Percentiles rank a stretch among this genome's conserved stretches.
These are phyloP conservation scores for Umimayanthus chanpuru DNA, from an alignment of 92 coral and sea anemone species.

Conservation along the genomic window DNA sequence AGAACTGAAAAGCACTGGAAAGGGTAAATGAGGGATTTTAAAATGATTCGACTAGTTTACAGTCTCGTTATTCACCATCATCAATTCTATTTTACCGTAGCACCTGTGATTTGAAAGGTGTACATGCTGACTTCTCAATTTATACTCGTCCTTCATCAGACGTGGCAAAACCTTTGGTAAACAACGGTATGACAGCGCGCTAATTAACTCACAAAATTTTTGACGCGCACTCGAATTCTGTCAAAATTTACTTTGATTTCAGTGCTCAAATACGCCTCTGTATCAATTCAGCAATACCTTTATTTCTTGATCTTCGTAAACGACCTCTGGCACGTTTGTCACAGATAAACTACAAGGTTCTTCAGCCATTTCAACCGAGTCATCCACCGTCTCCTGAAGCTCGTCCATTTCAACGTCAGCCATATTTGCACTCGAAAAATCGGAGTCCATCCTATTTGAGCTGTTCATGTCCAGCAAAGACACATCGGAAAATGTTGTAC, in stretches of 20 bases:
- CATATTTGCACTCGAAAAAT: constrained; percentile 18
- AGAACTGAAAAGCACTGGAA: no score
- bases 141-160: not conserved
- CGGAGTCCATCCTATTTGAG: constrained; percentile 15
- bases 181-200: not conserved
- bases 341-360: constrained; percentile 78
- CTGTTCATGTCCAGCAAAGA: not conserved
- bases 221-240: not conserved
- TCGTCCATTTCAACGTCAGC: constrained; percentile 47
- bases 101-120: not conserved
- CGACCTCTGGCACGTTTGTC: constrained; percentile 82
- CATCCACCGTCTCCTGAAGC: not conserved
- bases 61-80: no score
- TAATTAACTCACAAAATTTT: not conserved
- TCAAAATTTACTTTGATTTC: not conserved
- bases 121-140: not conserved
- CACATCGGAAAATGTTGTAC: not conserved
- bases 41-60: no score
- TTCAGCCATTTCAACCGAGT: constrained; percentile 19
- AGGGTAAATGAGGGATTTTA: no score
- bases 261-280: not conserved
- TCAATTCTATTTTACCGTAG: not conserved
- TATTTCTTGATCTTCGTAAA: constrained; percentile 69
- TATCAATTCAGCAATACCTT: constrained; percentile 63
- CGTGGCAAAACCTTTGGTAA: not conserved